phyloP scores from a whole-genome alignment of 2,888 invertebrate genomes.

The Melinopterus prodromus region DNA sequence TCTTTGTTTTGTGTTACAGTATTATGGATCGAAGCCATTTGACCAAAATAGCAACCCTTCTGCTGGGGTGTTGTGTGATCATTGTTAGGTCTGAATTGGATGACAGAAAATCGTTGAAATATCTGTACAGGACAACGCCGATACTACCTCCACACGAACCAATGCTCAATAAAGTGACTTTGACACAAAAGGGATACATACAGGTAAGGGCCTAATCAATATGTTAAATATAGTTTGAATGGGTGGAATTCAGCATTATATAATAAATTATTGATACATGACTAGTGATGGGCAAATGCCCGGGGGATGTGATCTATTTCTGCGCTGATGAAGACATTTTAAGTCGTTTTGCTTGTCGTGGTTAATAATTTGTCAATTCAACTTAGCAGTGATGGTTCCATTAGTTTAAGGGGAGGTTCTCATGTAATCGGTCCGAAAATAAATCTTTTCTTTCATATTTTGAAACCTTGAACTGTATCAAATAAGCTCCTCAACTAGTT shows the following conservation, averaged over 20 bases:
- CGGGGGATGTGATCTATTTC: too few species aligned
- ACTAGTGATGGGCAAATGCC: too few species aligned
- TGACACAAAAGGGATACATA: constrained; percentile 75
- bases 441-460: too few species aligned
- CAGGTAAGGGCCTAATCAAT: constrained; percentile 62
- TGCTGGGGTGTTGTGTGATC: background rate
- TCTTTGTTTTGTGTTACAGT: background rate
- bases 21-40: background rate
- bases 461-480: too few species aligned
- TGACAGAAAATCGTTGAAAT: constrained; percentile 30
- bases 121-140: constrained; percentile 11
- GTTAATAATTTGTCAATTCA: too few species aligned
- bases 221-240: background rate
- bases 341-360: too few species aligned
- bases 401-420: too few species aligned
- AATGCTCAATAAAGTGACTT: constrained; percentile 66
- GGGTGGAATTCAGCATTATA: too few species aligned
- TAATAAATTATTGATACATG: background rate
- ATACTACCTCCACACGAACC: constrained; percentile 7
- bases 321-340: too few species aligned
- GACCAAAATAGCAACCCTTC: background rate
- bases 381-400: too few species aligned
- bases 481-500: too few species aligned
- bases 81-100: constrained; percentile 26
- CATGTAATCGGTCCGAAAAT: too few species aligned